These are phyloP conservation scores for Sebastes fasciatus DNA, from an alignment of 2,113 vertebrate genomes.

Conservation along the genomic window DNA sequence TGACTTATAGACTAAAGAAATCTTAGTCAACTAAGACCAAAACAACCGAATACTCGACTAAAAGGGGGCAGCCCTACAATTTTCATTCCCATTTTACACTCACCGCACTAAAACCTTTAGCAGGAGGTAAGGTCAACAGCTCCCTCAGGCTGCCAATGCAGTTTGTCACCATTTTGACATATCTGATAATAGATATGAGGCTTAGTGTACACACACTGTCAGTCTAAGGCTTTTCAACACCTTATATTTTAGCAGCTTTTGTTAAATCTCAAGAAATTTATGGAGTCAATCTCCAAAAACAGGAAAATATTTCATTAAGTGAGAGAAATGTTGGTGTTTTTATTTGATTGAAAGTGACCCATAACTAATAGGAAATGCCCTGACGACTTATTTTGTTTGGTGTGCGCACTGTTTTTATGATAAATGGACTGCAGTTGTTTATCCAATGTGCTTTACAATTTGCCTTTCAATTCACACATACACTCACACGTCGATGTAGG, in stretches of 20 bases:
- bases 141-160: not conserved
- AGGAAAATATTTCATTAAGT: not conserved
- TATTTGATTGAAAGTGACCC: not conserved
- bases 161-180: constrained; percentile 6
- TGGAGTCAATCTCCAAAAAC: not conserved
- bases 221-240: not conserved
- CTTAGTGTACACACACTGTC: constrained; percentile 2
- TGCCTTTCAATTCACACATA: not conserved
- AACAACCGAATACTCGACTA: no score
- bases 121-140: constrained; percentile 11
- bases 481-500: not conserved
- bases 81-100: not conserved
- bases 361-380: not conserved
- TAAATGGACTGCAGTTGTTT: not conserved
- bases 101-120: not conserved
- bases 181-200: constrained; percentile 16
- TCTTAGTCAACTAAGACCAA: no score
- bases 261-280: not conserved
- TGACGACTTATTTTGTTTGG: not conserved
- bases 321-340: not conserved
- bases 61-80: no score
- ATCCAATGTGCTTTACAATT: not conserved
- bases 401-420: not conserved
- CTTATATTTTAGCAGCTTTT: not conserved
- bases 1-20: no score